phyloP scores from a whole-genome alignment of 2,888 invertebrate species.

The Protonemura montana region DNA sequence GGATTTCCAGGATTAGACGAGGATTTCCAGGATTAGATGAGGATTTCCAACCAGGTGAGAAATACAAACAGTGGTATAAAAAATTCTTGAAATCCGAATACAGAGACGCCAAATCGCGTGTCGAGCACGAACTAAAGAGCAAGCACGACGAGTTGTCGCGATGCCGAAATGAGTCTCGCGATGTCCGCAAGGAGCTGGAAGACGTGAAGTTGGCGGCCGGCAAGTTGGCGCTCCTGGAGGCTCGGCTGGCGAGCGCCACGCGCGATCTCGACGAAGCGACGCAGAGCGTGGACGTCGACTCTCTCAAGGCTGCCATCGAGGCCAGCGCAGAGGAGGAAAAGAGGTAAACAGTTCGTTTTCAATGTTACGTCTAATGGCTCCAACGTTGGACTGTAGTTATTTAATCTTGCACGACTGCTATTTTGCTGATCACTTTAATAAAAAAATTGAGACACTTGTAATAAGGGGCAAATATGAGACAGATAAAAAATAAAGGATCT shows the following conservation, averaged over 20 bases:
- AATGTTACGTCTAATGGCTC: not conserved
- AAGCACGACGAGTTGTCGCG: conserved; percentile 65
- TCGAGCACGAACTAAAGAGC: conserved; percentile 71
- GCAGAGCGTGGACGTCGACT: conserved; percentile 62
- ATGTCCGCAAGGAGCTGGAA: not conserved
- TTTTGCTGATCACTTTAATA: too few relatives aligned
- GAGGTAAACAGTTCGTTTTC: conserved; percentile 54
- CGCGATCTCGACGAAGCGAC: conserved; percentile 59
- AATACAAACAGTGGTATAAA: too few relatives aligned
- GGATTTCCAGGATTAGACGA: too few relatives aligned
- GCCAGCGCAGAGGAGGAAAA: conserved; percentile 66
- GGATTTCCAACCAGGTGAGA: too few relatives aligned
- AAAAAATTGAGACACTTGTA: too few relatives aligned
- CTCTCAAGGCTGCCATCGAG: conserved; percentile 67
- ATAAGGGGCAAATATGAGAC: too few relatives aligned
- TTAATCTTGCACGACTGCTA: too few relatives aligned
- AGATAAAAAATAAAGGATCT: too few relatives aligned
- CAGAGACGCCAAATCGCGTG: conserved; percentile 66
- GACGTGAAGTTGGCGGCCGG: conserved; percentile 60
- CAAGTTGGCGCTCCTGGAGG: conserved; percentile 60
- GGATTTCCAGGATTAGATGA: too few relatives aligned
- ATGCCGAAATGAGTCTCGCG: conserved; percentile 58
- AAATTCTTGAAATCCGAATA: conserved; percentile 46
- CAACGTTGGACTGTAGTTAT: too few relatives aligned
- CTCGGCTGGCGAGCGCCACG: conserved; percentile 63